Conservation (phyloP, 2,113 vertebrate genomes). For the Calonectris borealis region DNA sequence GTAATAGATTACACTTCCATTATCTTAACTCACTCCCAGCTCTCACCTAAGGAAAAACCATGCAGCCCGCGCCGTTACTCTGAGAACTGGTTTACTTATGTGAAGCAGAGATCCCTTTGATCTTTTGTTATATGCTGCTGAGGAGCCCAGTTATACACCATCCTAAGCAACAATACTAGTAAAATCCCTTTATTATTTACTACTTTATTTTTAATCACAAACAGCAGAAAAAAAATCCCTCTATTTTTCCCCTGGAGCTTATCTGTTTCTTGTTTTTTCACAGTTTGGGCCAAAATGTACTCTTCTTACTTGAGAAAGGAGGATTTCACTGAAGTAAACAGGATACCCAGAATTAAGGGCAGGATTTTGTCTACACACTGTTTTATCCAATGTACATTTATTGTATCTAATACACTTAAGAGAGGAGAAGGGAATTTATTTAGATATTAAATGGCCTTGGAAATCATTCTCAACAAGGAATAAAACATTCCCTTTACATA, state of each 20-base stretch:
- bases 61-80: neutral
- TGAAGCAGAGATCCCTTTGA: slow-evolving; percentile 34
- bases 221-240: neutral
- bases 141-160: slow-evolving; percentile 30
- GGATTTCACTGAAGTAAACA: slow-evolving; percentile 37
- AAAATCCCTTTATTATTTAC: slow-evolving; percentile 51
- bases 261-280: neutral
- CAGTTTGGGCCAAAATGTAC: neutral
- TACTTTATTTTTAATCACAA: slow-evolving; percentile 53
- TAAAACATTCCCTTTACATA: slow-evolving; percentile 30
- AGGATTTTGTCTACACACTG: slow-evolving; percentile 13
- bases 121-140: slow-evolving; percentile 55
- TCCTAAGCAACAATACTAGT: neutral
- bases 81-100: slow-evolving; percentile 2
- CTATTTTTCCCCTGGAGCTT: neutral
- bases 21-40: neutral
- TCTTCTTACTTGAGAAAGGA: neutral
- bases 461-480: slow-evolving; percentile 44
- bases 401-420: neutral
- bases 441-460: slow-evolving; percentile 5
- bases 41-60: slow-evolving; percentile 35
- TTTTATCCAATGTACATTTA: slow-evolving; percentile 17
- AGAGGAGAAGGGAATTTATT: slow-evolving; percentile 29
- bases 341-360: slow-evolving; percentile 26
- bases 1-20: neutral